Evolutionary conservation across 2,888 invertebrate species (phyloP), one percentile per base, ranked within the genome.

Genomic region (Standfussiana lucernea): DNA sequence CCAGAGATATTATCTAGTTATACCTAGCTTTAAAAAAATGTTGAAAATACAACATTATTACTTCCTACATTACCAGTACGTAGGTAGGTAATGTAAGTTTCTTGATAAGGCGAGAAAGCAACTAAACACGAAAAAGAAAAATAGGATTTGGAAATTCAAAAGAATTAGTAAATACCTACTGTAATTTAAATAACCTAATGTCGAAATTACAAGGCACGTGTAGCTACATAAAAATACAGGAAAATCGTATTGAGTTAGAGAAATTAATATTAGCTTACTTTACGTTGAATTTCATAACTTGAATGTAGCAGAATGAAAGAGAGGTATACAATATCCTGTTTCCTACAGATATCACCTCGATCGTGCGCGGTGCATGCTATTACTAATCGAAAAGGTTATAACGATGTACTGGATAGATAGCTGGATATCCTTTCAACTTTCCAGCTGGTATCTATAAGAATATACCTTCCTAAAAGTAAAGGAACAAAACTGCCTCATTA

Each of bases 291-390:
- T 62, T 61, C 42, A 67, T 7, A 53, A 32, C 6, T 73, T 42
- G 28, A 11, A 45, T 40, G 35, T 37, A 40, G n/a, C n/a, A n/a
- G n/a, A 68, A 47, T 42, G n/a, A 35, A 50, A n/a, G 21, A 47
- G 61, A 73, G n/a, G 35, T 56, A n/a, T 11, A 56, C 76, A 69
- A 65, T 80, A 82, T 75, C 64, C 42, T 50, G 50, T 50, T 82
- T 82, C 64, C 64, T 65, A 37, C 35, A 68, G 42, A 82, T 65
- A n/a, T 53, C 50, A 59, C 40, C 35, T 75, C 40, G 68, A 75
- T 68, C 56, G 75, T 74, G 40, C 35, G 15, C 37, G 10, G 45
- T 59, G 28, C 45, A 28, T 74, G 62, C 67, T 74, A 35, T 56
- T 72, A 21, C 56, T 66, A 8, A 65, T 37, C 45, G n/a, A 66